phyloP scores from a whole-genome alignment of 2,113 vertebrate genomes.

The Seriola rivoliana region DNA sequence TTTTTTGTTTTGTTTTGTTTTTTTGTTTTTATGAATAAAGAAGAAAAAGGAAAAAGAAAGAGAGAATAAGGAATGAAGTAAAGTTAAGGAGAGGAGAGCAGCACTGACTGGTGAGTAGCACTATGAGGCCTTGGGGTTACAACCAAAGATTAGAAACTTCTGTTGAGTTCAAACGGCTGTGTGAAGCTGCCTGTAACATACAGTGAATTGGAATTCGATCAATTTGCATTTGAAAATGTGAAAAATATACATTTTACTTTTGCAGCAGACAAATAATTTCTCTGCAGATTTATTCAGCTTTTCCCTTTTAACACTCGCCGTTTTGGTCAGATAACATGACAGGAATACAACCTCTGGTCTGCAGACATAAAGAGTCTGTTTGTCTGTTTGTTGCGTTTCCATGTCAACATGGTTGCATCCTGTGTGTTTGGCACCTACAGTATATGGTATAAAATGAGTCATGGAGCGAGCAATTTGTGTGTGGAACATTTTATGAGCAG shows the following conservation, averaged over 20 bases:
- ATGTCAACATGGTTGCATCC: conserved; percentile 65
- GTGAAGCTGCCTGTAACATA: not conserved
- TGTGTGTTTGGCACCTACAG: conserved; percentile 64
- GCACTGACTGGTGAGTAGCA: conserved; percentile 56
- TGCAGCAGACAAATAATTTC: not conserved
- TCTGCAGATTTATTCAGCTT: not conserved
- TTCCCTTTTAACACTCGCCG: not conserved
- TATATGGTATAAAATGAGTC: conserved; percentile 70
- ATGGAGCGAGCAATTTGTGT: conserved; percentile 71
- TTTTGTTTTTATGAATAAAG: not conserved
- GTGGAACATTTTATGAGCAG: conserved; percentile 76
- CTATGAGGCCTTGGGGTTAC: not conserved
- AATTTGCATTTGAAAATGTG: not conserved
- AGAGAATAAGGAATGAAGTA: conserved; percentile 9
- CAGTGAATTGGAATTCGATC: not conserved
- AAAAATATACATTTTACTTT: not conserved
- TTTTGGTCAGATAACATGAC: not conserved
- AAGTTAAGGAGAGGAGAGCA: not conserved
- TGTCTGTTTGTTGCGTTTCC: conserved; percentile 71
- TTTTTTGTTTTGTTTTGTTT: not conserved
- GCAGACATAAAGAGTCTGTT: conserved; percentile 24
- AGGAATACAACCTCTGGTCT: not conserved
- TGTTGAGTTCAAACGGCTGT: not conserved
- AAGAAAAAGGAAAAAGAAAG: not conserved
- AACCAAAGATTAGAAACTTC: not conserved